Percentiles rank a stretch among this genome's conserved stretches.
Evolutionary conservation across 2,888 invertebrate genomes (phyloP).

Genomic region (Onchidella celtica): DNA sequence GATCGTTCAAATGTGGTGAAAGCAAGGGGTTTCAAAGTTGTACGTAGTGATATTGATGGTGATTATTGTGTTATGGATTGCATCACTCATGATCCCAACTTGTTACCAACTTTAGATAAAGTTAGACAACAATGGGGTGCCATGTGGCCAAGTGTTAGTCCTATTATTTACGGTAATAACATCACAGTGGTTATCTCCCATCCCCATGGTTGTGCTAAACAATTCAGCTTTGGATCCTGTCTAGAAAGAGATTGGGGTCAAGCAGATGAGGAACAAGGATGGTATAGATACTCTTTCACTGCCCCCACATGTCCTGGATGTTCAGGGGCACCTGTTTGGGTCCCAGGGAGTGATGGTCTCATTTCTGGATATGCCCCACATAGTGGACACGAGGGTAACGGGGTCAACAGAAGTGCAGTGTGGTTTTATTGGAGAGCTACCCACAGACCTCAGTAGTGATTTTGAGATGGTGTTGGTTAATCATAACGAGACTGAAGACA

Average conservation of each 20-base stretch:
- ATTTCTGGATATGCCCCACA: constrained; percentile 18
- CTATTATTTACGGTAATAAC: neutral
- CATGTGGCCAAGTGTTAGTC: neutral
- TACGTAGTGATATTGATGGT: neutral
- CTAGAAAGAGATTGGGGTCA: constrained; percentile 2
- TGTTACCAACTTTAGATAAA: neutral
- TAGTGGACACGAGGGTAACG: neutral
- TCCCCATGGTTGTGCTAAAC: constrained; percentile 19
- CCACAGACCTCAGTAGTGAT: too few relatives aligned
- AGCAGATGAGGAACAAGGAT: neutral
- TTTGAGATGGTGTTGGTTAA: too few relatives aligned
- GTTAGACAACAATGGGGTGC: neutral
- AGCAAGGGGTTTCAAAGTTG: constrained; percentile 2
- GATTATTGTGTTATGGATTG: constrained; percentile 24
- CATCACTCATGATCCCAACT: constrained; percentile 5
- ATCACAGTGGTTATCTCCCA: constrained; percentile 10
- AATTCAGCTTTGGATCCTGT: constrained; percentile 8
- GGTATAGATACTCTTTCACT: constrained; percentile 6
- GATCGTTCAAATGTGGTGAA: constrained; percentile 8
- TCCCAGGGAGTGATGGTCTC: constrained; percentile 19
- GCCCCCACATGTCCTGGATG: constrained; percentile 16
- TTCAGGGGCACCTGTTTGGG: constrained; percentile 25
- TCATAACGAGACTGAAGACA: too few relatives aligned
- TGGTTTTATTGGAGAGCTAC: constrained; percentile 23
- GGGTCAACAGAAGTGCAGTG: neutral